phyloP scores from a whole-genome alignment of 2,113 vertebrate species.

The Scartelaos histophorus region DNA sequence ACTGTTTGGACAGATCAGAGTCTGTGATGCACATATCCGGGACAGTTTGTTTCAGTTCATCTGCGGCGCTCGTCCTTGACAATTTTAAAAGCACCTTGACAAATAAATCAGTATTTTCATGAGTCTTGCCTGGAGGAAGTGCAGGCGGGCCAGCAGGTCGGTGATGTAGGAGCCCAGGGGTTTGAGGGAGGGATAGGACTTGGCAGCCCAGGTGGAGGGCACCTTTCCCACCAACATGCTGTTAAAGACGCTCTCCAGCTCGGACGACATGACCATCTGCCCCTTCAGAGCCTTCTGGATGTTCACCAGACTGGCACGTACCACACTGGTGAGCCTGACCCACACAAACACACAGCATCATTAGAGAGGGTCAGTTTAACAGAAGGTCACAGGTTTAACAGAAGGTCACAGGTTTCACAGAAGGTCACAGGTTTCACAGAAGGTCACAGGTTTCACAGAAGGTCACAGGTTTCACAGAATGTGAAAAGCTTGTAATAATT shows the following conservation, averaged over 20 bases:
- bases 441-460: too few relatives aligned
- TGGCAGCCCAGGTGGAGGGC: conserved; percentile 86
- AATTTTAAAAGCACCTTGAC: too few relatives aligned
- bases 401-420: background rate
- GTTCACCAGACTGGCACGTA: conserved; percentile 84
- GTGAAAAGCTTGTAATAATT: too few relatives aligned
- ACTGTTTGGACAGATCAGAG: too few relatives aligned
- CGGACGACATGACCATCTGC: conserved; percentile 90
- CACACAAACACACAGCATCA: background rate
- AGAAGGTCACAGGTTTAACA: background rate
- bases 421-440: background rate
- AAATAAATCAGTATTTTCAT: too few relatives aligned
- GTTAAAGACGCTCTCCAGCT: conserved; percentile 88
- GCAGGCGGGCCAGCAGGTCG: conserved; percentile 83
- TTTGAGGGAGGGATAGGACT: conserved; percentile 92
- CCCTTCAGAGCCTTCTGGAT: conserved; percentile 88
- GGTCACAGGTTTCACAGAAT: too few relatives aligned
- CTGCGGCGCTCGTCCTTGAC: too few relatives aligned
- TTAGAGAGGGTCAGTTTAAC: background rate
- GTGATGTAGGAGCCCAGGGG: conserved; percentile 85
- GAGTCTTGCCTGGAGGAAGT: conserved; percentile 84
- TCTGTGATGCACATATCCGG: too few relatives aligned
- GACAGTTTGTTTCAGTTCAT: too few relatives aligned
- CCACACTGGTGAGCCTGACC: conserved; percentile 83
- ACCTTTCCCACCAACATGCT: conserved; percentile 90